Base-by-base conservation (phyloP, 2,797 vertebrate genomes). In the Helicolenus hilgendorfi region DNA sequence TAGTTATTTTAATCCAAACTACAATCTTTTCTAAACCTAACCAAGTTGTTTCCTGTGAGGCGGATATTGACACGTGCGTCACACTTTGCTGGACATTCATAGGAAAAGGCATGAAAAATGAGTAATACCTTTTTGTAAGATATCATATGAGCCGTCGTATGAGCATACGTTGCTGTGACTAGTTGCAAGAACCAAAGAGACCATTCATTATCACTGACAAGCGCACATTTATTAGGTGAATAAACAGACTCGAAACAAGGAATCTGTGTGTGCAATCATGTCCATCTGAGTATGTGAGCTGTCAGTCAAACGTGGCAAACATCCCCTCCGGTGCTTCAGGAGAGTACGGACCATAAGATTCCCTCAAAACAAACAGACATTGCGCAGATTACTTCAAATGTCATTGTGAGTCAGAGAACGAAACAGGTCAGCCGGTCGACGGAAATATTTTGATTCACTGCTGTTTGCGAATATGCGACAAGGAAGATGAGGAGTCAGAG, bases 361-460 rank as follows among this genome's bases (percentile, higher is more conserved):
- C 36, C 76, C 33, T 9, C 1, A 18, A 56, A 78, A 63, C 65
- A 67, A 26, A 29, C 70, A 13, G n/a, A 31, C 18, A 18, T 1
- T 2, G 45, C 2, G 5, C 45, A 1, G n/a, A 26, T 71, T 4
- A 5, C 65, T 67, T 36, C 8, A 59, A 73, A 64, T 38, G 18
- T 70, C 64, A 15, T 1, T 2, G 38, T 89, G 82, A 89, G 24
- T 92, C 87, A 91, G 41, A n/a, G 59, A 70, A 27, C 72, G 72
- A 76, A 76, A 26, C 49, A 29, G 84, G 86, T 91, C 88, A 41
- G 67, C 29, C 4, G 22, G 80, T 72, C 31, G 5, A 38, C 41
- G 3, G 86, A 77, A 84, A 90, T 84, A 85, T 91, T 94, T 65
- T 77, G 72, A 84, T 91, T 72, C 41, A 7, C 35, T 7, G 22